Evolutionary conservation across 53 echinoderm and acorn worm species (phyloP).

Genomic region (Luidia sarsii): DNA sequence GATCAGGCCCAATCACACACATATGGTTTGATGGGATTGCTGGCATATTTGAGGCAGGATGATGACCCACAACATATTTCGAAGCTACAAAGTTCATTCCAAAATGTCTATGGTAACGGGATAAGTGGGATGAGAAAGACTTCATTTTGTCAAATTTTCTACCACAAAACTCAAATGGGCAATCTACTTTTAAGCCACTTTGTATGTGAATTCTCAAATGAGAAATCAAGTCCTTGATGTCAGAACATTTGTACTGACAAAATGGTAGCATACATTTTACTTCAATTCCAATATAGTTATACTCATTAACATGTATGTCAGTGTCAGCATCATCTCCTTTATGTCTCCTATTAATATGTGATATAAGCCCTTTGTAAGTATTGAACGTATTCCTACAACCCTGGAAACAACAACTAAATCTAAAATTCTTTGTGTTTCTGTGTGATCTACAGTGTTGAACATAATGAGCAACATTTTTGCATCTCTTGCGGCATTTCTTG

Average conservation of each 20-base stretch:
- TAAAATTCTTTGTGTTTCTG: too few relatives aligned
- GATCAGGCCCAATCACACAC: too few relatives aligned
- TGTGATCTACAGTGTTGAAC: too few relatives aligned
- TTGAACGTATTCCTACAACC: neutral
- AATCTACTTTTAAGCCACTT: constrained; percentile 19
- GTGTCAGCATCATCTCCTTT: too few relatives aligned
- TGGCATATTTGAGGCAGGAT: neutral
- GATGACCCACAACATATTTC: neutral
- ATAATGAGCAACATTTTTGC: too few relatives aligned
- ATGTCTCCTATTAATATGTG: neutral
- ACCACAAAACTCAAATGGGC: constrained; percentile 38
- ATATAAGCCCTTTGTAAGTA: constrained; percentile 12
- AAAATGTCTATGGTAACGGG: constrained; percentile 25
- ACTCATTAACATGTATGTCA: neutral
- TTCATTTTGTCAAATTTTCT: constrained; percentile 32
- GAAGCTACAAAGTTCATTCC: neutral
- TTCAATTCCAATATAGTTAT: constrained; percentile 12
- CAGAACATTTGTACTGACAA: constrained; percentile 36
- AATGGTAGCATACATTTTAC: constrained; percentile 21
- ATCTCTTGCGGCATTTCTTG: too few relatives aligned
- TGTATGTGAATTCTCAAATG: constrained; percentile 50
- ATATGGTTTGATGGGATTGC: too few relatives aligned
- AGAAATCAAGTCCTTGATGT: constrained; percentile 22
- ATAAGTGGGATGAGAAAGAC: constrained; percentile 56
- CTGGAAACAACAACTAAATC: neutral